phyloP scores from a whole-genome alignment of 2,113 vertebrate species.

The Aplodontia rufa region DNA sequence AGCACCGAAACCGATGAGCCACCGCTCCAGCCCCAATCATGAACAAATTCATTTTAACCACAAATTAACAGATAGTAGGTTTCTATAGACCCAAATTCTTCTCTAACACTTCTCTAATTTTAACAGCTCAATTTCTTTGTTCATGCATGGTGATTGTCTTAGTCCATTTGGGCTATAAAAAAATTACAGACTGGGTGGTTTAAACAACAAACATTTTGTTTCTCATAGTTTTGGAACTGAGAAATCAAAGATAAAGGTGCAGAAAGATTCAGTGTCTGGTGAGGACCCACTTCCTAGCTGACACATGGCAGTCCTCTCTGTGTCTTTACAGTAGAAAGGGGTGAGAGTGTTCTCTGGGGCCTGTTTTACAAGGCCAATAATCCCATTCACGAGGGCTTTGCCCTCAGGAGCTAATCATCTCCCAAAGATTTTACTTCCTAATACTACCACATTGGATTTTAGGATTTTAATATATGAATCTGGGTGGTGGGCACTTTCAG shows the following conservation, averaged over 20 bases:
- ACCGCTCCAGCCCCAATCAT: too few relatives aligned
- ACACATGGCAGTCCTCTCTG: background rate
- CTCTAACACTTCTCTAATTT: background rate
- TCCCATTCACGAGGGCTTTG: background rate
- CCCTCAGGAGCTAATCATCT: background rate
- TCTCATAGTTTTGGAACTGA: background rate
- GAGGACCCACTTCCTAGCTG: background rate
- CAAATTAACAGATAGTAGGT: background rate
- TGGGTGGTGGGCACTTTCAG: background rate
- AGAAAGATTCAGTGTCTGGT: background rate
- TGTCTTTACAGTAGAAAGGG: background rate
- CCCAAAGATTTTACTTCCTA: background rate
- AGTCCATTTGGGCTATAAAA: background rate
- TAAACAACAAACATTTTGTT: background rate
- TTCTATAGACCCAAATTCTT: background rate
- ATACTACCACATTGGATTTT: background rate
- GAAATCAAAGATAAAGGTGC: background rate
- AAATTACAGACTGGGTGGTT: background rate
- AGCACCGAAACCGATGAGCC: too few relatives aligned
- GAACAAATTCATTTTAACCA: background rate
- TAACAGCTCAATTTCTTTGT: background rate
- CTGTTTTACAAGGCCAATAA: background rate
- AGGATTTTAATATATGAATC: background rate
- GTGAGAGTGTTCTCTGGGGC: background rate
- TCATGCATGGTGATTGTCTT: background rate